These are phyloP conservation scores for Oceanodroma tethys DNA, from an alignment of 2,113 vertebrate species.

Conservation along the genomic window DNA sequence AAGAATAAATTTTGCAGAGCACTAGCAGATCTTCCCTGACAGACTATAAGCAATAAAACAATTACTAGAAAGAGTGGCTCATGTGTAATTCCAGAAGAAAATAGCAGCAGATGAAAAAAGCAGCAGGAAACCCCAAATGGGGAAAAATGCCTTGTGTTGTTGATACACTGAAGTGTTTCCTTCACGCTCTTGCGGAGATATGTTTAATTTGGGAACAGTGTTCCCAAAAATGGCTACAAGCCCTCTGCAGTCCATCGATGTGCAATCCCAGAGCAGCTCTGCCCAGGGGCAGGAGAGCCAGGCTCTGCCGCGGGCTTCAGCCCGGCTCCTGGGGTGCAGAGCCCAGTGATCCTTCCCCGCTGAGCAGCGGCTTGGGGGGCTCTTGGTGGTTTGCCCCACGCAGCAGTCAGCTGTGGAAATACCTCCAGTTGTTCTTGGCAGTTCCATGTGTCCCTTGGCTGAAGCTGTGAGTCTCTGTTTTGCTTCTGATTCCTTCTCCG, in stretches of 20 bases:
- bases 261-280: not conserved
- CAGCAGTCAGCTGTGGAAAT: not conserved
- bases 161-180: not conserved
- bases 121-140: not conserved
- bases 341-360: not conserved
- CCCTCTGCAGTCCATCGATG: not conserved
- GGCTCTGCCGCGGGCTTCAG: not conserved
- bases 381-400: not conserved
- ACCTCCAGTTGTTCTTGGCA: constrained; percentile 3
- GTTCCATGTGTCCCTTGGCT: not conserved
- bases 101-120: constrained; percentile 25
- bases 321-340: not conserved
- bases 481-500: not conserved
- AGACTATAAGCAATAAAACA: not conserved
- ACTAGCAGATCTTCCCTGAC: not conserved
- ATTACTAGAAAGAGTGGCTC: constrained; percentile 26
- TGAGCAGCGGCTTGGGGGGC: not conserved
- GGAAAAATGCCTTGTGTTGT: not conserved
- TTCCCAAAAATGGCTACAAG: not conserved
- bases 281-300: not conserved
- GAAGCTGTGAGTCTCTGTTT: not conserved
- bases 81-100: constrained; percentile 15
- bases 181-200: not conserved
- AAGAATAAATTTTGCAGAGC: not conserved
- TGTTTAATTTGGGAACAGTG: not conserved